Percentiles rank a stretch among this genome's conserved stretches.
Conservation (phyloP, 1,140 invertebrate genomes). For the Centruroides vittatus region DNA sequence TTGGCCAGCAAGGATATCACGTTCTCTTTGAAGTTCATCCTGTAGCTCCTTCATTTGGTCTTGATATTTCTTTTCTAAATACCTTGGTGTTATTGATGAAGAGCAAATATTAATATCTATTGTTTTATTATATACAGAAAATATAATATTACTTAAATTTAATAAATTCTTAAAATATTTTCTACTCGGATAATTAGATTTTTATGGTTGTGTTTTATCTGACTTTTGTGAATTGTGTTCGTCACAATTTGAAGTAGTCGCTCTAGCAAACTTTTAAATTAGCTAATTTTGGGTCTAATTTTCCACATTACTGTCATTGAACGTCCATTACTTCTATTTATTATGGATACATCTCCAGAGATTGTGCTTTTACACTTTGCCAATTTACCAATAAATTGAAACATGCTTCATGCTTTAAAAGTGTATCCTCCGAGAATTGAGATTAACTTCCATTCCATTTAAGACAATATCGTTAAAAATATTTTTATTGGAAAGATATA, state of each 20-base stretch:
- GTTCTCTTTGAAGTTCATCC: constrained; percentile 46
- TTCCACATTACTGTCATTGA: no score
- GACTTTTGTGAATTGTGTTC: background rate
- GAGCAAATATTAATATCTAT: background rate
- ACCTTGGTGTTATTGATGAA: constrained; percentile 25
- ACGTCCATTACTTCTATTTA: no score
- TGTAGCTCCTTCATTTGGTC: constrained; percentile 54
- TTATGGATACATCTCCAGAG: no score
- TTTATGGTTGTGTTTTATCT: background rate
- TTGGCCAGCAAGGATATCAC: constrained; percentile 44
- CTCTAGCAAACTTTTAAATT: background rate
- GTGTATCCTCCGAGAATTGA: no score
- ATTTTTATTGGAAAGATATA: no score
- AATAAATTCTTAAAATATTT: no score
- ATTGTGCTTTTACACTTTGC: no score
- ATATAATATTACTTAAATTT: background rate
- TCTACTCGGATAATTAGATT: background rate
- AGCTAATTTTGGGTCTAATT: no score
- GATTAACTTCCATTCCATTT: no score
- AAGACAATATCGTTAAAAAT: no score
- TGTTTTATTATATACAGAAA: background rate
- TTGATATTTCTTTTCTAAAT: constrained; percentile 55
- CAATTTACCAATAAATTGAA: no score
- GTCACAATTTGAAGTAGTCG: background rate
- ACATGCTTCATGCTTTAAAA: no score